These are phyloP conservation scores for Asteroscopus sphinx DNA, from an alignment of 2,888 invertebrate genomes.

Conservation along the genomic window DNA sequence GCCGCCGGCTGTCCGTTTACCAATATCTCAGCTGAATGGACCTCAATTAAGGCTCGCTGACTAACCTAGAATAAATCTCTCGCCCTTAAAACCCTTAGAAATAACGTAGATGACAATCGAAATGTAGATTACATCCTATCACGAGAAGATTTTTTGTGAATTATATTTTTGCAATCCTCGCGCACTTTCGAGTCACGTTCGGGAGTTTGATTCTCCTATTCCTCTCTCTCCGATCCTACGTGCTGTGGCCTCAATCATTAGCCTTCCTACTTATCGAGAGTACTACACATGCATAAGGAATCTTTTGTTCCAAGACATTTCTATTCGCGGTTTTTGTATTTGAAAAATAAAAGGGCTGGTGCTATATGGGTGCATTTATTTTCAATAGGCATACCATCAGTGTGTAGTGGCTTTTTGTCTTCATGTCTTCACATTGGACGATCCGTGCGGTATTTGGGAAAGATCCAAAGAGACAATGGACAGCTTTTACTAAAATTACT, in stretches of 20 bases:
- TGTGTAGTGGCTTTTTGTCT: conserved; percentile 75
- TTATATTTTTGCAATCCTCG: conserved; percentile 71
- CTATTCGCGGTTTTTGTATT: conserved; percentile 20
- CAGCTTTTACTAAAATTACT: conserved; percentile 81
- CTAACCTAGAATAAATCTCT: conserved; percentile 74
- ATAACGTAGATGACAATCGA: conserved; percentile 73
- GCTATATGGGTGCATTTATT: conserved; percentile 60
- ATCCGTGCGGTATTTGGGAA: conserved; percentile 71
- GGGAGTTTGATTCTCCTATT: conserved; percentile 61
- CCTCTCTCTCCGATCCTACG: conserved; percentile 54
- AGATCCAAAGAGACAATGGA: conserved; percentile 78
- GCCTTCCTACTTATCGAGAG: conserved; percentile 38
- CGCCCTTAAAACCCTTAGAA: conserved; percentile 68
- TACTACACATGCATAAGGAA: conserved; percentile 41
- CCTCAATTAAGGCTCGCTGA: conserved; percentile 78
- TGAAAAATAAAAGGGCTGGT: conserved; percentile 51
- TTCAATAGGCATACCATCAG: conserved; percentile 69
- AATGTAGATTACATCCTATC: conserved; percentile 75
- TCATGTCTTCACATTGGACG: conserved; percentile 71
- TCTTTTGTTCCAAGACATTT: conserved; percentile 43
- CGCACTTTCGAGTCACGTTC: conserved; percentile 71
- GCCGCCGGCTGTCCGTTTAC: conserved; percentile 72
- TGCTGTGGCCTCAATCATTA: conserved; percentile 42
- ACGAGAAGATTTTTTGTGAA: conserved; percentile 66
- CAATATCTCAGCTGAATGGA: conserved; percentile 81